Conservation (phyloP, 2,888 invertebrate genomes). For the Himalopsyche japonica region DNA sequence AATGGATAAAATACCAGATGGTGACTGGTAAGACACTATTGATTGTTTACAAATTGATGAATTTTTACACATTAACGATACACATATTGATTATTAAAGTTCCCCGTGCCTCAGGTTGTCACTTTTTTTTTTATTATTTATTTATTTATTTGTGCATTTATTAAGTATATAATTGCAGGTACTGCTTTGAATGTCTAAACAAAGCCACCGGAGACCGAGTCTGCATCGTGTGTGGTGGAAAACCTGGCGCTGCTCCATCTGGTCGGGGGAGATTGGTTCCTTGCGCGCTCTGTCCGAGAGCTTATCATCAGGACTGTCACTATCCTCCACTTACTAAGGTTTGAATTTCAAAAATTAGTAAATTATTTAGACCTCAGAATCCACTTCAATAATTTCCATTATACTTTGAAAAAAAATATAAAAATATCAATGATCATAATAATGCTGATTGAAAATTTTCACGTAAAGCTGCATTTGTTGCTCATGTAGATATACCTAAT, state of each 20-base stretch:
- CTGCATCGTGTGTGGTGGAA: constrained; percentile 90
- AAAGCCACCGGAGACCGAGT: constrained; percentile 91
- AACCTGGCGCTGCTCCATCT: constrained; percentile 44
- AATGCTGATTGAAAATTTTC: too few species aligned
- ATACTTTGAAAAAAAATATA: too few species aligned
- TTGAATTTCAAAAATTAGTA: background rate
- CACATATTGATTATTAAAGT: background rate
- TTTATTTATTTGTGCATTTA: background rate
- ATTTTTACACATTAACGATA: too few species aligned
- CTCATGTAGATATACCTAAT: too few species aligned
- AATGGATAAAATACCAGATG: constrained; percentile 95
- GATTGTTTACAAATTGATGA: constrained; percentile 15
- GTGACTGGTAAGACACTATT: constrained; percentile 80
- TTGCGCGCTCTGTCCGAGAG: constrained; percentile 88
- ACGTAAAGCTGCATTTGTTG: too few species aligned
- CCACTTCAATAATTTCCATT: too few species aligned
- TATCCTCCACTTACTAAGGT: constrained; percentile 80
- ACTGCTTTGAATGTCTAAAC: constrained; percentile 93
- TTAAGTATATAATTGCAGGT: constrained; percentile 62
- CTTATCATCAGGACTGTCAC: constrained; percentile 92
- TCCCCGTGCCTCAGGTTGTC: background rate
- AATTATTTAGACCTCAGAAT: background rate
- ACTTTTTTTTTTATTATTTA: too few species aligned
- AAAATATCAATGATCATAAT: too few species aligned
- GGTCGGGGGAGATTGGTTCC: constrained; percentile 67